Conservation (phyloP, 1,140 invertebrate genomes). For the Bombus vancouverensis region DNA sequence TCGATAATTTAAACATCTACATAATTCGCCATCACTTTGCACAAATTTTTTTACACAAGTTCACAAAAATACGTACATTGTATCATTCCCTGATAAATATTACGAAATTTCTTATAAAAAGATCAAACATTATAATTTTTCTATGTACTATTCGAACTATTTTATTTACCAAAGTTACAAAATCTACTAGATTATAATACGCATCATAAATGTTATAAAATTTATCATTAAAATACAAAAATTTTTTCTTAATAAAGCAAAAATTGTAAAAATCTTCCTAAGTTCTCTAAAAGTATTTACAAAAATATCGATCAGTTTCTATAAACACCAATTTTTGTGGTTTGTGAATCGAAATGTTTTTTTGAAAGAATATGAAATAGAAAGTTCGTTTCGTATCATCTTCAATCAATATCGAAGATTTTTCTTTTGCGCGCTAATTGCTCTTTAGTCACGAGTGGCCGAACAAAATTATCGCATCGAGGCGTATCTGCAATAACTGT, state of each 20-base stretch:
- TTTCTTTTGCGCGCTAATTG: slow-evolving; percentile 67
- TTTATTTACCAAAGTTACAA: background rate
- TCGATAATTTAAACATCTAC: too few species aligned
- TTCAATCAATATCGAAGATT: slow-evolving; percentile 28
- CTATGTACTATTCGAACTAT: too few species aligned
- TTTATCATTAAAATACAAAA: too few species aligned
- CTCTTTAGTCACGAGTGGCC: slow-evolving; percentile 67
- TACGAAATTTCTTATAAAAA: too few species aligned
- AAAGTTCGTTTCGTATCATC: background rate
- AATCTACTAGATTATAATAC: background rate
- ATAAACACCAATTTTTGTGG: background rate
- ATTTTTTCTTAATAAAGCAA: background rate
- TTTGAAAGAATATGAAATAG: background rate
- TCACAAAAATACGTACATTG: too few species aligned
- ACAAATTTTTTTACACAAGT: too few species aligned
- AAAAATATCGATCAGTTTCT: background rate
- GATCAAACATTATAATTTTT: too few species aligned
- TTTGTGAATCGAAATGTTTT: background rate
- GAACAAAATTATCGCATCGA: slow-evolving; percentile 69
- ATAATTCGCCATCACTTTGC: too few species aligned
- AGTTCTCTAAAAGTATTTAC: background rate
- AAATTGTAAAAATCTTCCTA: background rate
- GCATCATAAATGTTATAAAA: background rate
- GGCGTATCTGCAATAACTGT: slow-evolving; percentile 48
- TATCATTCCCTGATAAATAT: too few species aligned